phyloP scores from a whole-genome alignment of 2,113 vertebrate genomes.

The Megaleporinus macrocephalus region DNA sequence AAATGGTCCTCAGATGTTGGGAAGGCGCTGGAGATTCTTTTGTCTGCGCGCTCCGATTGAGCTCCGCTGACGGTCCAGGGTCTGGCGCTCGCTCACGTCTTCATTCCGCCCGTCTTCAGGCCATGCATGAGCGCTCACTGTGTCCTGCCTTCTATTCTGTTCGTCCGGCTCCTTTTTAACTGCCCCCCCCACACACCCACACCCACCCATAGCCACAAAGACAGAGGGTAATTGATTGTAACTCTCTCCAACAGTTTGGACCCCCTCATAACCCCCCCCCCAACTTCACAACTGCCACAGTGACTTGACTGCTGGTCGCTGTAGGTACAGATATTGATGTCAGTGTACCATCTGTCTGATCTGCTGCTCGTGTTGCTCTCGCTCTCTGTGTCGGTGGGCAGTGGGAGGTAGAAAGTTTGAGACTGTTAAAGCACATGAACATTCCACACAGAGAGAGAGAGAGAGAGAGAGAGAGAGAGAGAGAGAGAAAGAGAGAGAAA shows the following conservation, averaged over 20 bases:
- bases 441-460: conserved; percentile 45
- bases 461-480: conserved; percentile 54
- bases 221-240: not conserved
- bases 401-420: conserved; percentile 9
- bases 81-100: not conserved
- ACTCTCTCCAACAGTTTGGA: not conserved
- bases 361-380: not conserved
- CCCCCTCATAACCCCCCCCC: not conserved
- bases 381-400: not conserved
- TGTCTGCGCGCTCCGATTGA: conserved; percentile 18
- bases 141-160: not conserved
- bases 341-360: conserved; percentile 31
- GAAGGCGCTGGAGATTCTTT: conserved; percentile 6
- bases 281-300: not conserved
- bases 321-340: conserved; percentile 4
- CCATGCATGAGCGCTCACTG: not conserved
- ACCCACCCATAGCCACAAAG: not conserved
- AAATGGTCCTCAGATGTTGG: not conserved
- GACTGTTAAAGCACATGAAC: conserved; percentile 12
- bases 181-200: not conserved
- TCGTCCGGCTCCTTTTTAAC: not conserved
- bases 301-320: not conserved
- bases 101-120: not conserved
- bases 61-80: not conserved
- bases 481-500: conserved; percentile 31